phyloP scores from a whole-genome alignment of 2,888 invertebrate genomes.

The Graphium colonna region DNA sequence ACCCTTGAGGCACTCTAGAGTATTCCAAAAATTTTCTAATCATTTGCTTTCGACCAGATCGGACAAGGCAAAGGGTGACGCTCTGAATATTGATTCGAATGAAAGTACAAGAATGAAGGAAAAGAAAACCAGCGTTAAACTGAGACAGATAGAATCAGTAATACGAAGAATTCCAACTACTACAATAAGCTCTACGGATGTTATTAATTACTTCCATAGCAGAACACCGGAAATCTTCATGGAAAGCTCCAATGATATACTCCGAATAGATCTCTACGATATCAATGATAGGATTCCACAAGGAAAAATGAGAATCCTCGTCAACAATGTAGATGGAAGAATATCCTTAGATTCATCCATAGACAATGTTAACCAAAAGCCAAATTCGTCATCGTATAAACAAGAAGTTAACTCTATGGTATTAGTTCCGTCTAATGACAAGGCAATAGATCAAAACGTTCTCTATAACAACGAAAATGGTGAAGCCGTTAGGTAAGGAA shows the following conservation, averaged over 20 bases:
- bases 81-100: conserved; percentile 46
- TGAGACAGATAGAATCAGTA: conserved; percentile 39
- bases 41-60: conserved; percentile 41
- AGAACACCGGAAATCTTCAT: conserved; percentile 31
- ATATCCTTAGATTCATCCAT: background rate
- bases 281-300: conserved; percentile 1
- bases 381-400: background rate
- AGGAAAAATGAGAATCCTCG: conserved; percentile 5
- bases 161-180: conserved; percentile 21
- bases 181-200: conserved; percentile 28
- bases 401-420: background rate
- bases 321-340: conserved; percentile 3
- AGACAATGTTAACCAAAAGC: background rate
- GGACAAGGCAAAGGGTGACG: conserved; percentile 28
- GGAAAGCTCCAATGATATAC: conserved; percentile 10
- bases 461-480: conserved; percentile 22
- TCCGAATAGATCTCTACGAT: conserved; percentile 8
- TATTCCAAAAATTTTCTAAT: conserved; percentile 52
- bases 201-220: conserved; percentile 29
- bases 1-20: conserved; percentile 51
- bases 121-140: conserved; percentile 33
- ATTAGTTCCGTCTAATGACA: background rate
- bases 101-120: conserved; percentile 46
- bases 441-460: background rate
- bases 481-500: conserved; percentile 29